These are phyloP conservation scores for Pristionchus japonicus DNA, from an alignment of 2,888 invertebrate species.

Conservation along the genomic window DNA sequence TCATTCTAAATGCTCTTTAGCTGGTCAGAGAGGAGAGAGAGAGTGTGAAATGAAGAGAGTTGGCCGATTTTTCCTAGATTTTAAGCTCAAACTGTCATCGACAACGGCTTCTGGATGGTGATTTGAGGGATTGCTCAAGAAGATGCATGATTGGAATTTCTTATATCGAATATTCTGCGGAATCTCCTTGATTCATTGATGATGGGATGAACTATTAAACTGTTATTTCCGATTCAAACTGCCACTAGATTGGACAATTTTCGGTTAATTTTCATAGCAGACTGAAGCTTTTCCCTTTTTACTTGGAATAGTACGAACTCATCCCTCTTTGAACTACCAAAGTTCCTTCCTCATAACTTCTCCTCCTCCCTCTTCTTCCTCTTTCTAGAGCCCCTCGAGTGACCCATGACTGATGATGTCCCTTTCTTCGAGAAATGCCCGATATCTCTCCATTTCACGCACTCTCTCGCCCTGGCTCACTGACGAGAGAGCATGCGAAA, in stretches of 20 bases:
- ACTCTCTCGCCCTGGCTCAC: neutral
- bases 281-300: too few species aligned
- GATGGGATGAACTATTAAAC: neutral
- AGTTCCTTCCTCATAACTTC: conserved; percentile 29
- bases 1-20: neutral
- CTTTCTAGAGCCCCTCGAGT: conserved; percentile 20
- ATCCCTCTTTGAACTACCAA: neutral
- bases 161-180: too few species aligned
- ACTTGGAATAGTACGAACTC: too few species aligned
- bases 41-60: neutral
- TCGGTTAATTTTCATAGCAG: too few species aligned
- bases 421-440: too few species aligned
- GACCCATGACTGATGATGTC: conserved; percentile 33
- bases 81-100: neutral
- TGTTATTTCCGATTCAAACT: too few species aligned
- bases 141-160: too few species aligned
- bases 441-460: neutral
- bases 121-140: too few species aligned
- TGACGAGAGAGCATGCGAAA: neutral
- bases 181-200: too few species aligned
- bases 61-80: neutral
- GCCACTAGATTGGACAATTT: too few species aligned
- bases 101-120: neutral
- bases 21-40: neutral
- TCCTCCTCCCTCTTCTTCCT: neutral